phyloP scores from a whole-genome alignment of 1,140 invertebrate species.

The Eupristina koningsbergeri region DNA sequence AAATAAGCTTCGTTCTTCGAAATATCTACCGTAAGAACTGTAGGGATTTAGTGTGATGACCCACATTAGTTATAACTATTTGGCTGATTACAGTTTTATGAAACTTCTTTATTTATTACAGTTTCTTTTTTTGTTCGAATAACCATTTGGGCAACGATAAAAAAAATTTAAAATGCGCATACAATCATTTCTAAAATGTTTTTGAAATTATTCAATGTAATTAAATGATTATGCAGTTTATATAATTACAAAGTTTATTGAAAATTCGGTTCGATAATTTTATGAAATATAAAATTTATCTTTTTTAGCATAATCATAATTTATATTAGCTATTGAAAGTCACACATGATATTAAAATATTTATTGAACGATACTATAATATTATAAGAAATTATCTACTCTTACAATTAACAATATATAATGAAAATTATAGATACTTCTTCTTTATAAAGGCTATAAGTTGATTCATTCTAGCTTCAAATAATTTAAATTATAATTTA shows the following conservation, averaged over 20 bases:
- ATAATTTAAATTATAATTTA: background rate
- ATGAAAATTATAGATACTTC: background rate
- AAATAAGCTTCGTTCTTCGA: constrained; percentile 35
- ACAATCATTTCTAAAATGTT: background rate
- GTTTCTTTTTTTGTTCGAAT: background rate
- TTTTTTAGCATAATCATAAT: too few relatives aligned
- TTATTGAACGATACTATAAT: too few relatives aligned
- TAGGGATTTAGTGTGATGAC: background rate
- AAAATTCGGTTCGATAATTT: too few relatives aligned
- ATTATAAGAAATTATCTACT: too few relatives aligned
- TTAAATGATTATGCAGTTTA: background rate
- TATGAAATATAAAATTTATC: too few relatives aligned
- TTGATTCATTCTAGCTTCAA: background rate
- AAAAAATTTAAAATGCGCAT: background rate
- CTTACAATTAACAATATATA: too few relatives aligned
- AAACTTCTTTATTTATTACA: background rate
- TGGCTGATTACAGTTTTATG: background rate
- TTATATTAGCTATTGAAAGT: too few relatives aligned
- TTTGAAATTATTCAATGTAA: background rate
- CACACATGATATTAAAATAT: too few relatives aligned
- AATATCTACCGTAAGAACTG: background rate
- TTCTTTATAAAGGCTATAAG: background rate
- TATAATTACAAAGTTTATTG: background rate
- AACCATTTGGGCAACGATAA: background rate
- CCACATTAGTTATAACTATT: constrained; percentile 3